Percentiles rank a stretch among this genome's conserved stretches.
phyloP scores from a whole-genome alignment of 1,140 invertebrate species.

The Plectus sambesii region DNA sequence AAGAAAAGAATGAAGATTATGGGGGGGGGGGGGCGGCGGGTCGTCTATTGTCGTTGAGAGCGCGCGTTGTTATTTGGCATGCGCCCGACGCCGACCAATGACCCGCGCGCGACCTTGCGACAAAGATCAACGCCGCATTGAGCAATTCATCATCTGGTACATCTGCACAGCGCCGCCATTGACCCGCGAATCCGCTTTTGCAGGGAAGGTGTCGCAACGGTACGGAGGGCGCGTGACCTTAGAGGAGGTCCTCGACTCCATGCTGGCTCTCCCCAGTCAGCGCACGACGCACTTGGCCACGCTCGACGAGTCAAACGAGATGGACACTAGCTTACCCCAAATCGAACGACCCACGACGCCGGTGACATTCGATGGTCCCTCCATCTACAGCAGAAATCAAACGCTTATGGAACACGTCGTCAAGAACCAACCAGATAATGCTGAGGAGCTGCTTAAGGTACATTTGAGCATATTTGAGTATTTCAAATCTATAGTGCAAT shows the following conservation, averaged over 20 bases:
- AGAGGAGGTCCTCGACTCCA: slow-evolving; percentile 79
- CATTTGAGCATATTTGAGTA: slow-evolving; percentile 20
- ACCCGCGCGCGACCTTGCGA: too few relatives aligned
- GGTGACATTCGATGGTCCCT: slow-evolving; percentile 37
- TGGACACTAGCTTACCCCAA: slow-evolving; percentile 36
- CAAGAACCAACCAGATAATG: slow-evolving; percentile 34
- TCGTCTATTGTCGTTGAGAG: too few relatives aligned
- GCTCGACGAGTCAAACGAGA: slow-evolving; percentile 57
- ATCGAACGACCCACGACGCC: slow-evolving; percentile 25
- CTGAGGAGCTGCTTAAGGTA: slow-evolving; percentile 33
- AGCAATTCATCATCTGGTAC: too few relatives aligned
- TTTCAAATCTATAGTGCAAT: slow-evolving; percentile 8
- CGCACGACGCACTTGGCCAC: slow-evolving; percentile 56
- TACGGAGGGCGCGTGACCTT: slow-evolving; percentile 60
- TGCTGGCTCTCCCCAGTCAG: slow-evolving; percentile 73
- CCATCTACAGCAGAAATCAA: slow-evolving; percentile 40
- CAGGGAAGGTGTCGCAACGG: slow-evolving; percentile 24
- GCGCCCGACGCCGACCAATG: too few relatives aligned
- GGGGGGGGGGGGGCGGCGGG: too few relatives aligned
- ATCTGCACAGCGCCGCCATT: slow-evolving; percentile 21
- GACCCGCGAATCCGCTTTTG: slow-evolving; percentile 9
- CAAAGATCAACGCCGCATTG: too few relatives aligned
- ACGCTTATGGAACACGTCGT: slow-evolving; percentile 38
- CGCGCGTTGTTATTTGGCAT: too few relatives aligned
- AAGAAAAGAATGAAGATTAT: too few relatives aligned